Base-by-base conservation (phyloP, 1,140 invertebrate genomes). In the Ips nitidus region DNA sequence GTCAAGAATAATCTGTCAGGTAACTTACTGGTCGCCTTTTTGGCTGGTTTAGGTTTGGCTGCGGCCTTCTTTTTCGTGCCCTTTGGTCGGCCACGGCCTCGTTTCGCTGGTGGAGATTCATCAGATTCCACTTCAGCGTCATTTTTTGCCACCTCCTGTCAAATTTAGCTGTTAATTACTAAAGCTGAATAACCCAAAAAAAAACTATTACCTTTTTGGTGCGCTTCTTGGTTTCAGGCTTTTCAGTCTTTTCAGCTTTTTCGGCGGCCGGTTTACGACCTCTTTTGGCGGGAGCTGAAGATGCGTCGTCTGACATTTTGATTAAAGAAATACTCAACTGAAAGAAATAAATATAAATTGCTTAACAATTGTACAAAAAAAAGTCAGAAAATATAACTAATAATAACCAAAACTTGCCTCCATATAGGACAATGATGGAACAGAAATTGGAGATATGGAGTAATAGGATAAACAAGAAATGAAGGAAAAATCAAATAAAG, bases 81-180 rank as follows among this genome's bases (percentile, higher is more conserved):
- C 63, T 78, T 78, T 56, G 77, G 77, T 62, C 77, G 71, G 52
- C 77, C 77, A 4, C 77, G 72, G 4, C 77, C 77, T 40, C 77
- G 65, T 52, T 78, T 78, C 50, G 69, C 73, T 22, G 76, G 74
- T 6, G 74, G 53, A 36, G 71, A 69, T n/a, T 63, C 69, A 37
- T 77, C 75, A 5, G 69, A 69, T 8, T 76, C 75, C 3, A 42
- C 68, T n/a, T 75, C 74, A 40, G 62, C 59, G 3, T 71, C 72
- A 43, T 71, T 67, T 50, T 76, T 75, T 8, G 69, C 66, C 7
- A 66, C 75, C 67, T 75, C 67, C 60, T 69, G 41, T 56, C 7
- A 58, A 47, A 39, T 7, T 43, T 63, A 64, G 43, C 47, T 22
- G 7, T 50, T 22, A 50, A 22, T 50, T 2, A 50, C 7, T 50